A percentile compares a stretch with the other conserved stretches of the same genome.
Evolutionary conservation across 2,113 vertebrate species (phyloP).

Genomic region (Microcebus murinus): DNA sequence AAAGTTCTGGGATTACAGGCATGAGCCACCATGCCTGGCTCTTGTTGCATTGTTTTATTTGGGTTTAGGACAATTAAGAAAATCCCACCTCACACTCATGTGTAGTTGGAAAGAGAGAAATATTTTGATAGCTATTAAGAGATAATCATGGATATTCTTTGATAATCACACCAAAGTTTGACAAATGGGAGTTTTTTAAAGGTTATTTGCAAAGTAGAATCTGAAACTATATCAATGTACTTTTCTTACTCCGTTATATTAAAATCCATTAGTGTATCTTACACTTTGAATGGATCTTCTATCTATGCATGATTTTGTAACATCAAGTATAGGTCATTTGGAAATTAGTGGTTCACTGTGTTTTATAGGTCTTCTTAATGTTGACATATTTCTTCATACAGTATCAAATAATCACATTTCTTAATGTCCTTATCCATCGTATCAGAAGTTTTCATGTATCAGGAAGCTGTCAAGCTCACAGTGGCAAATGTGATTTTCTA

Average conservation of each 20-base stretch:
- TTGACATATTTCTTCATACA: not conserved
- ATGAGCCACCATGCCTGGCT: too few species aligned
- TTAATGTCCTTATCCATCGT: not conserved
- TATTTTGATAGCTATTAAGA: constrained; percentile 23
- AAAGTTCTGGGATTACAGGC: too few species aligned
- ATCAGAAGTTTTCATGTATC: not conserved
- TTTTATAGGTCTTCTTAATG: constrained; percentile 5
- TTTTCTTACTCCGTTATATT: not conserved
- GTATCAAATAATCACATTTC: not conserved
- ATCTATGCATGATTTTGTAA: constrained; percentile 21
- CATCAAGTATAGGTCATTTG: not conserved
- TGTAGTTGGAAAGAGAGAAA: constrained; percentile 6
- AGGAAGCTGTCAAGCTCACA: not conserved
- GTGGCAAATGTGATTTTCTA: not conserved
- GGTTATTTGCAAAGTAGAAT: not conserved
- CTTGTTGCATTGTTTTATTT: constrained; percentile 11
- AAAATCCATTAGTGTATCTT: not conserved
- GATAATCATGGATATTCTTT: not conserved
- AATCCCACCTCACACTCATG: not conserved
- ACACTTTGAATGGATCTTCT: not conserved
- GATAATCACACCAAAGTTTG: not conserved
- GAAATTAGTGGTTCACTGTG: not conserved
- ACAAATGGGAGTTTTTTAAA: constrained; percentile 25
- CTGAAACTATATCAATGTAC: not conserved
- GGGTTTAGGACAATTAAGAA: not conserved